Evolutionary conservation across 1,140 invertebrate species (phyloP).

Genomic region (Asbolus verrucosus): DNA sequence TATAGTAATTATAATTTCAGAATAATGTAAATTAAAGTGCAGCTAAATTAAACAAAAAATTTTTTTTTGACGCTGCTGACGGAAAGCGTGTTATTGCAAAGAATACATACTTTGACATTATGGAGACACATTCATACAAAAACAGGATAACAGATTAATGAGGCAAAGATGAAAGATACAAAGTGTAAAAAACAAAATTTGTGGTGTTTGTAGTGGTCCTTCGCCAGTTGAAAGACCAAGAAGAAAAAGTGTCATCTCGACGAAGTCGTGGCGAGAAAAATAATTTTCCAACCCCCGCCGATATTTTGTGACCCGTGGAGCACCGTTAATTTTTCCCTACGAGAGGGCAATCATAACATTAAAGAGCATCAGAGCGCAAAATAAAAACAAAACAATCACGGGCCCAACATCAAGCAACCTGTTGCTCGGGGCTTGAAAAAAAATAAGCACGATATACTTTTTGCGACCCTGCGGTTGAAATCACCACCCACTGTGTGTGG

Average conservation of each 20-base stretch:
- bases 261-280: not conserved
- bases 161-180: no score
- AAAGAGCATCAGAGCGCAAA: constrained; percentile 48
- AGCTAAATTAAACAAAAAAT: no score
- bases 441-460: constrained; percentile 54
- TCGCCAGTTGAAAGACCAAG: no score
- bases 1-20: no score
- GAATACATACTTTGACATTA: no score
- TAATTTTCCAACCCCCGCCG: not conserved
- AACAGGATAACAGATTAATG: no score
- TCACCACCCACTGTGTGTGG: constrained; percentile 53
- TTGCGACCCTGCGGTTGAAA: constrained; percentile 50
- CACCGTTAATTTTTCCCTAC: constrained; percentile 30
- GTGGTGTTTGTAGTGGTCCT: no score
- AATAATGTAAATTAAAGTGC: no score
- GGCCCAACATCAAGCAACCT: constrained; percentile 46
- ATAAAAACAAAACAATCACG: constrained; percentile 51
- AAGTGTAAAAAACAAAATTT: no score
- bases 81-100: no score
- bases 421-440: constrained; percentile 51
- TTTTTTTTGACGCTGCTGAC: no score
- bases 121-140: no score
- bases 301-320: not conserved
- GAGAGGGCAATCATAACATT: constrained; percentile 41
- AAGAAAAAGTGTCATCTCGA: not conserved